phyloP scores from a whole-genome alignment of 2,113 vertebrate species.

The Gallinago jamesoni region DNA sequence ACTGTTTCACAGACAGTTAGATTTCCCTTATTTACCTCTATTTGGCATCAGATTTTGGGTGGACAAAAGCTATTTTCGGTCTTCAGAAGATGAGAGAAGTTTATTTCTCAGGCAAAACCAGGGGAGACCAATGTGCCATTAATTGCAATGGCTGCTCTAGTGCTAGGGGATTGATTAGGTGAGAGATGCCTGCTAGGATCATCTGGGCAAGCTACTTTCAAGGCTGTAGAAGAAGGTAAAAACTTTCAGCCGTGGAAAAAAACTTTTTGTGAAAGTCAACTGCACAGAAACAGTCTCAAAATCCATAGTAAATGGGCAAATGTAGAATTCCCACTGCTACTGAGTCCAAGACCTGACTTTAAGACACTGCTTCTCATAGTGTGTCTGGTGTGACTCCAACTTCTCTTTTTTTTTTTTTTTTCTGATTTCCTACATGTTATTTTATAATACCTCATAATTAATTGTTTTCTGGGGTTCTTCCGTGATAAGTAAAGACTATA shows the following conservation, averaged over 20 bases:
- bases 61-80: not conserved
- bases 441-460: not conserved
- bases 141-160: not conserved
- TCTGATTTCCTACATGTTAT: not conserved
- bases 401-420: not conserved
- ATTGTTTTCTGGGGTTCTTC: not conserved
- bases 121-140: not conserved
- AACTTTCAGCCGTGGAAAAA: not conserved
- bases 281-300: not conserved
- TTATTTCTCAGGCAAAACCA: not conserved
- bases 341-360: not conserved
- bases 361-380: not conserved
- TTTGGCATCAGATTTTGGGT: not conserved
- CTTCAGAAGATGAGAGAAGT: not conserved
- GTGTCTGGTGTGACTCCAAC: not conserved
- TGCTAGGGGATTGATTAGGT: constrained; percentile 4
- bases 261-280: not conserved
- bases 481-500: not conserved
- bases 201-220: not conserved
- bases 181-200: not conserved
- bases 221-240: not conserved
- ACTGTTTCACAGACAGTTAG: not conserved
- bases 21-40: not conserved
- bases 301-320: not conserved
- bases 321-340: not conserved